Percentiles rank a stretch among this genome's conserved stretches.
These are phyloP conservation scores for Amblyteles armatorius DNA, from an alignment of 2,888 invertebrate species.

Conservation along the genomic window DNA sequence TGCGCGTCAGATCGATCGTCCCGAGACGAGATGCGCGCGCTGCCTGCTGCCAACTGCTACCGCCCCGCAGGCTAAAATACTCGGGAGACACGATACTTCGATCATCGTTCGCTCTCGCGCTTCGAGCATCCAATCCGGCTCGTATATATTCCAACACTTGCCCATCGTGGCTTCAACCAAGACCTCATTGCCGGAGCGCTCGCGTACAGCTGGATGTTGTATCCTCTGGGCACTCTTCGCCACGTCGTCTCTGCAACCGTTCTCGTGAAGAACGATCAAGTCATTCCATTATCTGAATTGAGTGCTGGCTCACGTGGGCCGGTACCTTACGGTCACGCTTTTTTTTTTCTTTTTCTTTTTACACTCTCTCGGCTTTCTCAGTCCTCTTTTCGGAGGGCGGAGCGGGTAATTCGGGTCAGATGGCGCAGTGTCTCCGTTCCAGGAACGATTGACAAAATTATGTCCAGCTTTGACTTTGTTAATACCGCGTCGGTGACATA, in stretches of 20 bases:
- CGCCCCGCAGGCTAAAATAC: conserved; percentile 41
- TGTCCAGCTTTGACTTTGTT: too few species aligned
- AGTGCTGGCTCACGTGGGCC: conserved; percentile 78
- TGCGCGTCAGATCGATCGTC: conserved; percentile 50
- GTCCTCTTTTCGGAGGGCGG: conserved; percentile 10
- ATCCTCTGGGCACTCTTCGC: conserved; percentile 25
- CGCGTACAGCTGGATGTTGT: not conserved
- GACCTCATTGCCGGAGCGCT: conserved; percentile 31
- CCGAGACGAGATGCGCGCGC: conserved; percentile 42
- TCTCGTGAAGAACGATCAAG: conserved; percentile 78
- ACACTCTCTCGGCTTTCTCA: conserved; percentile 26
- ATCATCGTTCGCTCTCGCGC: conserved; percentile 59
- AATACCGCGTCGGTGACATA: too few species aligned
- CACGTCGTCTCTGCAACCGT: conserved; percentile 46
- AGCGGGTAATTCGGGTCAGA: not conserved
- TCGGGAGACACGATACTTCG: conserved; percentile 56
- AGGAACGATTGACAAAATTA: too few species aligned
- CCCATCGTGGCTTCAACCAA: conserved; percentile 19
- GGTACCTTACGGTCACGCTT: conserved; percentile 76
- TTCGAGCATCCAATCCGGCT: conserved; percentile 62
- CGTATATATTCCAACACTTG: conserved; percentile 61
- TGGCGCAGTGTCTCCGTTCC: too few species aligned
- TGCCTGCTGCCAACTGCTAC: conserved; percentile 1
- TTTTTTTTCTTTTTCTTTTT: conserved; percentile 38
- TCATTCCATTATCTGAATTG: conserved; percentile 84